Percentiles rank a stretch among this genome's conserved stretches.
phyloP scores from a whole-genome alignment of 2,113 vertebrate species.

The Microcebus tavaratra region DNA sequence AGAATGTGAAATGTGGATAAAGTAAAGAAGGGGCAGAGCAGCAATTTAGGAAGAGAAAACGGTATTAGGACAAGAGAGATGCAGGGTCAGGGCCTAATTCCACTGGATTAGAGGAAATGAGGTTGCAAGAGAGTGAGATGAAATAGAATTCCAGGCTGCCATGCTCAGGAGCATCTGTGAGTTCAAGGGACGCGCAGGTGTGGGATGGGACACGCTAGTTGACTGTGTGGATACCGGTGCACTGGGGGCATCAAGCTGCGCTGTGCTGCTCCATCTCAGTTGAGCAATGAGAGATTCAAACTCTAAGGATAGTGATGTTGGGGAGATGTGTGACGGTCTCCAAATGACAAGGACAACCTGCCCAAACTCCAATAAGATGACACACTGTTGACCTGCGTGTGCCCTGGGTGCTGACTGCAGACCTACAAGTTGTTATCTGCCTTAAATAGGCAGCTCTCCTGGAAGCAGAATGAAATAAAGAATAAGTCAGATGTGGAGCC shows the following conservation, averaged over 20 bases:
- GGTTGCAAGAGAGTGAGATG: accelerated
- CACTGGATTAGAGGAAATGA: not conserved
- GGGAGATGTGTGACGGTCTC: too few relatives aligned
- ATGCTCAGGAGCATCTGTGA: not conserved
- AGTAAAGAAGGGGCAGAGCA: not conserved
- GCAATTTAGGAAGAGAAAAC: not conserved
- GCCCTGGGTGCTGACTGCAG: too few relatives aligned
- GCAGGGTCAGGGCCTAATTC: not conserved
- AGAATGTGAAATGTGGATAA: not conserved
- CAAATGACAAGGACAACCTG: too few relatives aligned
- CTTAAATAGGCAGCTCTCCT: too few relatives aligned
- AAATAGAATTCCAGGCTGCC: not conserved
- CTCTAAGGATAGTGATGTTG: too few relatives aligned
- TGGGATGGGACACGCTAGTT: accelerated
- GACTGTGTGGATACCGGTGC: not conserved
- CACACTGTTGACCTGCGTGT: too few relatives aligned
- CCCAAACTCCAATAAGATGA: too few relatives aligned
- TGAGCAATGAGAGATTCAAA: not conserved
- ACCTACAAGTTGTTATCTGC: too few relatives aligned
- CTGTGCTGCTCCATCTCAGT: not conserved
- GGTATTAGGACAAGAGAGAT: not conserved
- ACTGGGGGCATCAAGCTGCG: accelerated
- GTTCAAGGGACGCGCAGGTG: accelerated
- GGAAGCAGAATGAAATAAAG: too few relatives aligned
- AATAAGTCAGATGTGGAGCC: too few relatives aligned